These are phyloP conservation scores for Patella ulyssiponensis DNA, from an alignment of 2,888 invertebrate genomes.

Conservation along the genomic window DNA sequence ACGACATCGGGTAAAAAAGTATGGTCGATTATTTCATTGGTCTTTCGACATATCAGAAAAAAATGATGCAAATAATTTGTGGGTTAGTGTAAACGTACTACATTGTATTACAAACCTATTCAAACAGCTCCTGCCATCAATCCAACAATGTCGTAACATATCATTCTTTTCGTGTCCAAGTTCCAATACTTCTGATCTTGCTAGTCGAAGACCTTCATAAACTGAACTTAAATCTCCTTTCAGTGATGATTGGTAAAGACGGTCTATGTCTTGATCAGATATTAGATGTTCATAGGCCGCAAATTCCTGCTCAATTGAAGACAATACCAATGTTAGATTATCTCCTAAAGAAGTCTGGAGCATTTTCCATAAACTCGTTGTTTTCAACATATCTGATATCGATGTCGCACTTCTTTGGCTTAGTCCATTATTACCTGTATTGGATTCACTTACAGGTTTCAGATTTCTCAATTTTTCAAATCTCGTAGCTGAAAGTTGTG, in stretches of 20 bases:
- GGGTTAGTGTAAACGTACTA: neutral
- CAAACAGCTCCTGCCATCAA: neutral
- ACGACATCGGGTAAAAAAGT: too few relatives aligned
- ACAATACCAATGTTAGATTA: neutral
- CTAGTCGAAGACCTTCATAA: neutral
- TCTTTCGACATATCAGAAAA: too few relatives aligned
- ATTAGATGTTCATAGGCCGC: neutral
- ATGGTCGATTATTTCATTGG: too few relatives aligned
- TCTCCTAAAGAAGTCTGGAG: neutral
- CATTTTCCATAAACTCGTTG: neutral
- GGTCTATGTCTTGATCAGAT: neutral
- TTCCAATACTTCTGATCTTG: neutral
- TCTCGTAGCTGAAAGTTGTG: neutral
- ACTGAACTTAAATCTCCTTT: neutral
- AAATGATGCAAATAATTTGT: too few relatives aligned
- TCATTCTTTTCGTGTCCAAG: neutral
- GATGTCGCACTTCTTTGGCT: neutral
- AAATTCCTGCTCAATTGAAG: neutral
- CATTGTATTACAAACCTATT: too few relatives aligned
- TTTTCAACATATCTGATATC: neutral
- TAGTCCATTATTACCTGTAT: neutral
- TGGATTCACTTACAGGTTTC: neutral
- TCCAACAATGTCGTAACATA: neutral
- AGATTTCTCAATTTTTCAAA: slow-evolving; percentile 11
- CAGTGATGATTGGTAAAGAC: neutral